phyloP scores from a whole-genome alignment of 2,113 vertebrate species.

The Prolemur simus region DNA sequence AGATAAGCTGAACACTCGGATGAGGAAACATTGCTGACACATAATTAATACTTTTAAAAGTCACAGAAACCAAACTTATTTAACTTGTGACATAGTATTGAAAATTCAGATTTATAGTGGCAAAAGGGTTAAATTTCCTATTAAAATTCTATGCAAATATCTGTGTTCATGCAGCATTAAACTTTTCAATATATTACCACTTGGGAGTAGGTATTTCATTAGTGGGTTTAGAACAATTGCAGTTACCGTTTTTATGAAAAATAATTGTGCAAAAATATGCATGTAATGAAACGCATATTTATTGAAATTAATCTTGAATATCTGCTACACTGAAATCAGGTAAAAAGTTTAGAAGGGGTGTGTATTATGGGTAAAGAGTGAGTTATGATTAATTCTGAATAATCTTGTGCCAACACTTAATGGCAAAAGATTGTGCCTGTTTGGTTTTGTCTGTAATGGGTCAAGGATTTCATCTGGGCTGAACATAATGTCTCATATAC shows the following conservation, averaged over 20 bases:
- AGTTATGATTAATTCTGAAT: constrained; percentile 29
- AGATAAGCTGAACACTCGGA: constrained; percentile 26
- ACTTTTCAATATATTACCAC: constrained; percentile 50
- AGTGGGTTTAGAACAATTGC: constrained; percentile 56
- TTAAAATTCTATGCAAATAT: constrained; percentile 60
- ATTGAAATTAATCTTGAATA: constrained; percentile 52
- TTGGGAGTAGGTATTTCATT: constrained; percentile 66
- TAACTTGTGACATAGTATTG: neutral
- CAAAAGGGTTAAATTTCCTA: constrained; percentile 57
- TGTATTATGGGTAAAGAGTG: neutral
- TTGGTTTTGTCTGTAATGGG: neutral
- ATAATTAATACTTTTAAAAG: constrained; percentile 44
- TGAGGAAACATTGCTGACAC: neutral
- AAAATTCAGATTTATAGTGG: constrained; percentile 20
- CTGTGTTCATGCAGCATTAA: constrained; percentile 62
- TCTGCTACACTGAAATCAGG: constrained; percentile 41
- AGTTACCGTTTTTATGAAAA: constrained; percentile 61
- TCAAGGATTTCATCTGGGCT: neutral
- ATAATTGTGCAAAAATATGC: constrained; percentile 41
- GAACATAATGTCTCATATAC: neutral
- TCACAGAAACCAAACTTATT: neutral
- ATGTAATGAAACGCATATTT: constrained; percentile 34
- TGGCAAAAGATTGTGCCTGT: neutral
- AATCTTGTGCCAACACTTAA: neutral
- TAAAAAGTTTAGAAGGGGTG: constrained; percentile 20